Conservation (phyloP, 2,888 invertebrate genomes). For the Archips crataeganus region DNA sequence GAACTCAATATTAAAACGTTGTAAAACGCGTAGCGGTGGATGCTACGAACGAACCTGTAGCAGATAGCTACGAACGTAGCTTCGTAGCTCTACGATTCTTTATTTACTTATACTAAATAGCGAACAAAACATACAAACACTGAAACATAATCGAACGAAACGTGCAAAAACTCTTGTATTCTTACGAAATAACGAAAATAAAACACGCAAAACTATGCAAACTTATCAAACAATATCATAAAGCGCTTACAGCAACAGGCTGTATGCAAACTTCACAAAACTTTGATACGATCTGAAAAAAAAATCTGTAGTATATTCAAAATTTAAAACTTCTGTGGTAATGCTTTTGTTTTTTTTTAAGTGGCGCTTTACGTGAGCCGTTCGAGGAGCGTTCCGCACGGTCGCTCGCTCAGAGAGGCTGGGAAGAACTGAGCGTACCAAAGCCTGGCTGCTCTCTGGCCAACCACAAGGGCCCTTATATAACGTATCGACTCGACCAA, state of each 20-base stretch:
- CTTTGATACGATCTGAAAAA: not conserved
- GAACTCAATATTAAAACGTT: not conserved
- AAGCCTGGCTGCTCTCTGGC: not conserved
- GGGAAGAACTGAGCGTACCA: conserved; percentile 11
- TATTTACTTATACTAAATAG: not conserved
- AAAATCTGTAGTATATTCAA: not conserved
- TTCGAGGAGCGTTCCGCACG: conserved; percentile 12
- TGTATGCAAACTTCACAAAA: not conserved
- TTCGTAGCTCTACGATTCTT: not conserved
- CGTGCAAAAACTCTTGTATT: not conserved
- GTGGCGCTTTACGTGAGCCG: conserved; percentile 23
- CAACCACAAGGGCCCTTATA: conserved; percentile 17
- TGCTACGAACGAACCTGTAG: not conserved
- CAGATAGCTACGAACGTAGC: not conserved
- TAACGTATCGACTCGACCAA: conserved; percentile 34
- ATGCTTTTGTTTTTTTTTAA: conserved; percentile 16
- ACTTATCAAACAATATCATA: not conserved
- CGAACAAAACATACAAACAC: not conserved
- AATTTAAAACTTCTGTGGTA: not conserved
- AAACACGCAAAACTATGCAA: not conserved
- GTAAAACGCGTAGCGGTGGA: not conserved
- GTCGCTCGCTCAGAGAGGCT: conserved; percentile 24
- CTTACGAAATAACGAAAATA: no score
- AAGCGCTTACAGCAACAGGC: not conserved
- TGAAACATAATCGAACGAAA: not conserved